Conservation (phyloP, 1,140 invertebrate genomes). For the Ectropis grisescens region DNA sequence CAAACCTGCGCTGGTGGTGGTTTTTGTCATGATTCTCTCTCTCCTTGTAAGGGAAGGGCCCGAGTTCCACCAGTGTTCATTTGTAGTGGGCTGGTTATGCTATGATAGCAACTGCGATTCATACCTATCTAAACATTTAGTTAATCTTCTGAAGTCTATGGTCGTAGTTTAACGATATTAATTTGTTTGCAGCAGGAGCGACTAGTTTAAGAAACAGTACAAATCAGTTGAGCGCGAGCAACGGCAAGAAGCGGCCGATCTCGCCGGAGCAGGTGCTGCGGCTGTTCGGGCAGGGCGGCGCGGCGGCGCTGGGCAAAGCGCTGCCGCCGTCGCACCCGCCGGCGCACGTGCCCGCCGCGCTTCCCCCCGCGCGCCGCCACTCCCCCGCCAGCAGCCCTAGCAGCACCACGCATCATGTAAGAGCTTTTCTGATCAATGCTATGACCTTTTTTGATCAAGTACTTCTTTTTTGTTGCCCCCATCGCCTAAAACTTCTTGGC, state of each 20-base stretch:
- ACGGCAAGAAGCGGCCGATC: conserved; percentile 78
- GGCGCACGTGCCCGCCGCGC: conserved; percentile 40
- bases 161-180: no score
- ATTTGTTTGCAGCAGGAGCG: conserved; percentile 24
- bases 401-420: conserved; percentile 76
- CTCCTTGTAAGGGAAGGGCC: no score
- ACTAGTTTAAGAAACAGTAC: conserved; percentile 53
- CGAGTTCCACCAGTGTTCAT: no score
- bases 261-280: conserved; percentile 84
- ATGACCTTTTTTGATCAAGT: no score
- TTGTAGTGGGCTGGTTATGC: no score
- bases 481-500: no score
- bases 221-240: conserved; percentile 42
- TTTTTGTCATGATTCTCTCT: no score
- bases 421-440: conserved; percentile 1
- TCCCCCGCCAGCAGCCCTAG: conserved; percentile 83
- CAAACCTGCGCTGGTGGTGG: no score
- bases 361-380: conserved; percentile 47
- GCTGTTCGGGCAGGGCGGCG: conserved; percentile 72
- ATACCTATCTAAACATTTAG: no score
- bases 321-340: conserved; percentile 48
- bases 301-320: conserved; percentile 51
- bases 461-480: no score
- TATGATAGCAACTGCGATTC: no score
- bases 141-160: no score